Base-by-base conservation (phyloP, 2,888 invertebrate genomes). In the Drosophila ezoana region DNA sequence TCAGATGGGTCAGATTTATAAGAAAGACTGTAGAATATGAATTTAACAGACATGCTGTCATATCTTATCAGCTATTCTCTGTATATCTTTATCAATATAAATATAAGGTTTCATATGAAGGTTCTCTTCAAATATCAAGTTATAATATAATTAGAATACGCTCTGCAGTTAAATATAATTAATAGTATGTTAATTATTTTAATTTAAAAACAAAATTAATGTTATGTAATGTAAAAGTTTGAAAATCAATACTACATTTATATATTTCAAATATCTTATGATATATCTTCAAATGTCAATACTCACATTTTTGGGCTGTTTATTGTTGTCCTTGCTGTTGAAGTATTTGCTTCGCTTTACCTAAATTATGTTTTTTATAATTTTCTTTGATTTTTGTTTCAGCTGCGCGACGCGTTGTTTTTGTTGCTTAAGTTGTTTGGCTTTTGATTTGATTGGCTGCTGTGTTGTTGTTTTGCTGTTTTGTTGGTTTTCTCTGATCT, bases 251-350 rank as follows among this genome's bases (percentile, higher is more conserved):
- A 35, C 4, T 0, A 35, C 13, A 35, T n/a, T 2, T n/a, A 48
- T n/a, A 20, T 37, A 47, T 32, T 1, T 3, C 28, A 8, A 28
- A 28, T 28, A 28, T 28, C 2, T 28, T 28, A 2, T 28, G 8
- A 2, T 28, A 28, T 28, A 23, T 23, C 6, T 23, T 28, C 28
- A 28, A 2, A 8, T 8, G 28, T 8, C 28, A 47, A 23, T 69
- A 72, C 74, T 72, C 47, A 72, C 74, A 72, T 72, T 48, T 70
- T 62, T 48, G 20, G 47, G 43, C 18, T 38, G 51, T 51, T 11
- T 11, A 20, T 16, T 48, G n/a, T 51, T 6, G 58, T 47, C 32
- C 23, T 53, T 41, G 40, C n/a, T 23, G 20, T 20, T 51, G 28
- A 28, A 28, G 11, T 8, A 51, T 14, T n/a, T 28, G 35, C 6